These are phyloP conservation scores for Poeciliopsis occidentalis DNA, from an alignment of 2,113 vertebrate genomes.

Conservation along the genomic window DNA sequence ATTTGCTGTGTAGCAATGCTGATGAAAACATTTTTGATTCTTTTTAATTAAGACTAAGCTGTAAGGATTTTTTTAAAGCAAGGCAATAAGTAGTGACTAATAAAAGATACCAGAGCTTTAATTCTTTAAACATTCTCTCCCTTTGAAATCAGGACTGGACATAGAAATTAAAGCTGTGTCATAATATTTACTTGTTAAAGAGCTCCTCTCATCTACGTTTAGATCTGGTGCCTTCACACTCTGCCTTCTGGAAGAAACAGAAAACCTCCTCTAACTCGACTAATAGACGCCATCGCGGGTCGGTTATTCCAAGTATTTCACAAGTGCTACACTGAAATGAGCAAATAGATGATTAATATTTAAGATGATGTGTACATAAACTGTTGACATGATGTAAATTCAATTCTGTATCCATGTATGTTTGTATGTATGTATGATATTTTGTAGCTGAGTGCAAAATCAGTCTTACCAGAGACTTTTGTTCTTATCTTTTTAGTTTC, in stretches of 20 bases:
- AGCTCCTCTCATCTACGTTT: conserved; percentile 19
- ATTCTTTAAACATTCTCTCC: not conserved
- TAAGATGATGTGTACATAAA: conserved; percentile 73
- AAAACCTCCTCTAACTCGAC: conserved; percentile 16
- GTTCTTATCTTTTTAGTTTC: conserved; percentile 21
- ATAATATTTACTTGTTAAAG: conserved; percentile 16
- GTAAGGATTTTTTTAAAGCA: not conserved
- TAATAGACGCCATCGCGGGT: conserved; percentile 30
- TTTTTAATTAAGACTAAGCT: not conserved
- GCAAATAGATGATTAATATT: conserved; percentile 61
- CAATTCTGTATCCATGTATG: conserved; percentile 37
- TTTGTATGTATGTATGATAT: conserved; percentile 63
- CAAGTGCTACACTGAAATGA: conserved; percentile 80
- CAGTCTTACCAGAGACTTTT: conserved; percentile 33
- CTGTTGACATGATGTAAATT: conserved; percentile 63
- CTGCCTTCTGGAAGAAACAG: conserved; percentile 49
- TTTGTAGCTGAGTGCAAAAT: conserved; percentile 33
- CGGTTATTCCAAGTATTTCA: conserved; percentile 64
- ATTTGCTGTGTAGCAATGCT: not conserved
- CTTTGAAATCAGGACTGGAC: not conserved
- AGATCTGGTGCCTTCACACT: conserved; percentile 61
- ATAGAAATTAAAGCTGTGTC: not conserved
- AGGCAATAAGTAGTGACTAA: not conserved
- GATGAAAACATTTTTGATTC: not conserved
- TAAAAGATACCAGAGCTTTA: not conserved